These are phyloP conservation scores for Cydia fagiglandana DNA, from an alignment of 1,140 invertebrate species.

Conservation along the genomic window DNA sequence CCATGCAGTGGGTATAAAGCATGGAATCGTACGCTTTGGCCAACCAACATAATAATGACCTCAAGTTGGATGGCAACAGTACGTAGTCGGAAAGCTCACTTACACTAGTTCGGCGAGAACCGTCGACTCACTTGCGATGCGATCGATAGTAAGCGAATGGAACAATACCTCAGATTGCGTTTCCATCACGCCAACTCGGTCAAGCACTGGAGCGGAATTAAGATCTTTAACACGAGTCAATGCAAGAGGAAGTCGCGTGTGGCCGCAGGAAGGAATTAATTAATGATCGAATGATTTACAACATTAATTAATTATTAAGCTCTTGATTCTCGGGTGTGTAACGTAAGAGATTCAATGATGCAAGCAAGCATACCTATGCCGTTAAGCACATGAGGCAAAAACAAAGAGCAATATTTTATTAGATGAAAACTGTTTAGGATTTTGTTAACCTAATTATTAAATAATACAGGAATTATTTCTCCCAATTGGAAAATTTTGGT, in stretches of 20 bases:
- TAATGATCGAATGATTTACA: not conserved
- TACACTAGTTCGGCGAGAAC: not conserved
- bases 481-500: too few species aligned
- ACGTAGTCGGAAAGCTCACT: not conserved
- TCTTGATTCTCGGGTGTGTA: not conserved
- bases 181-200: conserved; percentile 4
- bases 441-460: too few species aligned
- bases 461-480: too few species aligned
- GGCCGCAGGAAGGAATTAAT: conserved; percentile 17
- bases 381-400: too few species aligned
- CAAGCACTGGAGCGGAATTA: conserved; percentile 25
- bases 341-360: not conserved
- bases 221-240: conserved; percentile 30
- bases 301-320: not conserved
- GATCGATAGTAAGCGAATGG: not conserved
- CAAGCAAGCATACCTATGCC: too few species aligned
- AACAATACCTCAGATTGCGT: conserved; percentile 14
- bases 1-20: not conserved
- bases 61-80: not conserved
- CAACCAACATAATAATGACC: not conserved
- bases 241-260: conserved; percentile 44
- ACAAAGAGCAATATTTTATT: too few species aligned
- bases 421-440: too few species aligned
- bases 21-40: not conserved
- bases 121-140: not conserved